Conservation (phyloP, 2,113 vertebrate species). For the Tragulus kanchil region DNA sequence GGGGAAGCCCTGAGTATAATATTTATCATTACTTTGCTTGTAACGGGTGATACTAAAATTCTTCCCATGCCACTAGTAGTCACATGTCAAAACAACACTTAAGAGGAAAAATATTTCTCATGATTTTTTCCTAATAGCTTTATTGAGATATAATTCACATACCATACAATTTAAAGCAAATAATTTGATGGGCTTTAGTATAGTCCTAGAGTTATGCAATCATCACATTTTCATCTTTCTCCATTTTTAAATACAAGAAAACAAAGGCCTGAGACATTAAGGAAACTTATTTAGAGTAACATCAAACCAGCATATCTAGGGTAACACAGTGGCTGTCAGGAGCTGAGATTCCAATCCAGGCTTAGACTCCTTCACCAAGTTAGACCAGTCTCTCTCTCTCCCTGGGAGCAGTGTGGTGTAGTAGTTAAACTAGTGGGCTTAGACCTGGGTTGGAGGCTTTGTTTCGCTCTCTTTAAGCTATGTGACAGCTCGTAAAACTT, state of each 20-base stretch:
- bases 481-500: background rate
- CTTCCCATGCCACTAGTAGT: background rate
- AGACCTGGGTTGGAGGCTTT: background rate
- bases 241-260: background rate
- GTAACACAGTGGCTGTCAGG: background rate
- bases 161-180: constrained; percentile 11
- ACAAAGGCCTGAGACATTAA: background rate
- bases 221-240: constrained; percentile 30
- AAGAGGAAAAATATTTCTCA: constrained; percentile 28
- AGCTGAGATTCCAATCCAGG: background rate
- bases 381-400: background rate
- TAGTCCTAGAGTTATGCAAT: background rate
- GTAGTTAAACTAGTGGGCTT: background rate
- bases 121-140: background rate
- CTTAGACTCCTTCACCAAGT: background rate
- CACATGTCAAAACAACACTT: background rate
- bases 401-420: background rate
- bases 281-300: background rate
- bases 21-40: background rate
- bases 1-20: too few species aligned
- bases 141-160: constrained; percentile 25
- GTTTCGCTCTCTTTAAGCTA: background rate
- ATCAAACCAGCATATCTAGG: background rate
- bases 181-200: background rate
- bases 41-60: background rate